Base-by-base conservation (phyloP, 2,797 vertebrate genomes). In the Amblyraja radiata region DNA sequence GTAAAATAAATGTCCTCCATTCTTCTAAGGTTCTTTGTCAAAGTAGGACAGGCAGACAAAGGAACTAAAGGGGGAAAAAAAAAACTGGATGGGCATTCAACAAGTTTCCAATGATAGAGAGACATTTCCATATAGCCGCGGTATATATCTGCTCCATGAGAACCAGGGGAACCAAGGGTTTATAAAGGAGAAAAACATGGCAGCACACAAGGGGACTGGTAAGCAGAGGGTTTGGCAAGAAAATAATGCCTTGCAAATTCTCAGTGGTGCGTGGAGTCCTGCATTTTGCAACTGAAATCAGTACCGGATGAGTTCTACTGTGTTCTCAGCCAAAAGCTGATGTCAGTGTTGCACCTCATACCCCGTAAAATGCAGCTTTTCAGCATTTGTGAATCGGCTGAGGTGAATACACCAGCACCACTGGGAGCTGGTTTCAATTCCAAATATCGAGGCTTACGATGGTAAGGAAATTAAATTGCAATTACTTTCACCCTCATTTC, bases 161-260 rank as follows among this genome's bases (percentile, higher is more conserved):
- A 68, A 68, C 84, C 61, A 88, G n/a, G n/a, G 63, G 61, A 88
- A 68, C 84, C 61, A 88, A 36, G 63, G 36, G 7, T 68, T 68
- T 68, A 68, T 10, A 88, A 7, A 36, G n/a, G n/a, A 68, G n/a
- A 68, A 88, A 88, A 88, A 88, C 58, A 88, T 88, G 84, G 84
- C 63, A 88, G 61, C 63, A 88, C 84, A 68, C 58, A 18, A 84
- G 14, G 84, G 84, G 84, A 88, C 84, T 88, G 84, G 61, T 18
- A 68, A 88, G 25, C 83, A 61, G 58, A 84, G 63, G n/a, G n/a
- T 68, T 88, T 88, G 84, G n/a, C 84, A 88, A 88, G 84, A 68
- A 88, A 88, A 88, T 32, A 36, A 68, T 88, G 63, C 63, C 36
- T n/a, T 88, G 84, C 63, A 88, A 68, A 68, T 68, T 32, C 61